Conservation (phyloP, 2,888 invertebrate genomes). For the Luffia ferchaultella region DNA sequence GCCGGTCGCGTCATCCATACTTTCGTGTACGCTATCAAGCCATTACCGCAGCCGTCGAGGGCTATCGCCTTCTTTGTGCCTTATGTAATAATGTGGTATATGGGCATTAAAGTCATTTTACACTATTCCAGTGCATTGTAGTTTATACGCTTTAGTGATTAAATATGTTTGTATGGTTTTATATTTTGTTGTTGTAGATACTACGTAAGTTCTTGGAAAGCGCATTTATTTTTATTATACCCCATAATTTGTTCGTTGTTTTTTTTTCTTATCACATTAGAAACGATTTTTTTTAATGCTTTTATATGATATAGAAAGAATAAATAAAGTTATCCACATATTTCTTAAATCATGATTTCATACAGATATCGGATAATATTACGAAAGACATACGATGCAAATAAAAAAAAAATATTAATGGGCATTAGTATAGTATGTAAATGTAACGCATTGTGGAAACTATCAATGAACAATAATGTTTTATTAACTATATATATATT, state of each 20-base stretch:
- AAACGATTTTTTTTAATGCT: no score
- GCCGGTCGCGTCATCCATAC: slow-evolving; percentile 68
- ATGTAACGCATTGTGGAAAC: no score
- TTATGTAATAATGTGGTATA: slow-evolving; percentile 32
- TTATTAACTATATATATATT: no score
- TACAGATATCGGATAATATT: no score
- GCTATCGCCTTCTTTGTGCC: slow-evolving; percentile 35
- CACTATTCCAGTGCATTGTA: slow-evolving; percentile 21
- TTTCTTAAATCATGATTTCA: no score
- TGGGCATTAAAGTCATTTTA: slow-evolving; percentile 37
- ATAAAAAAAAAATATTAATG: no score
- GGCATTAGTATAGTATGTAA: no score
- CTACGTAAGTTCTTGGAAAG: not conserved
- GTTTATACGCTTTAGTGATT: not conserved
- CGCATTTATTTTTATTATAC: not conserved
- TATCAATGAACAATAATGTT: no score
- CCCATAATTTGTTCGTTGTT: not conserved
- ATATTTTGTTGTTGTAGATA: not conserved
- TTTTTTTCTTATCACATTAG: not conserved
- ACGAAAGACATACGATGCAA: no score
- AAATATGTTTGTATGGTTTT: not conserved
- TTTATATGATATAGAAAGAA: no score
- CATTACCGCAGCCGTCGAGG: slow-evolving; percentile 66
- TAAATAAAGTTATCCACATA: no score
- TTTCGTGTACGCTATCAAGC: slow-evolving; percentile 68